phyloP scores from a whole-genome alignment of 1,140 invertebrate species.

The Drosophila repletoides region DNA sequence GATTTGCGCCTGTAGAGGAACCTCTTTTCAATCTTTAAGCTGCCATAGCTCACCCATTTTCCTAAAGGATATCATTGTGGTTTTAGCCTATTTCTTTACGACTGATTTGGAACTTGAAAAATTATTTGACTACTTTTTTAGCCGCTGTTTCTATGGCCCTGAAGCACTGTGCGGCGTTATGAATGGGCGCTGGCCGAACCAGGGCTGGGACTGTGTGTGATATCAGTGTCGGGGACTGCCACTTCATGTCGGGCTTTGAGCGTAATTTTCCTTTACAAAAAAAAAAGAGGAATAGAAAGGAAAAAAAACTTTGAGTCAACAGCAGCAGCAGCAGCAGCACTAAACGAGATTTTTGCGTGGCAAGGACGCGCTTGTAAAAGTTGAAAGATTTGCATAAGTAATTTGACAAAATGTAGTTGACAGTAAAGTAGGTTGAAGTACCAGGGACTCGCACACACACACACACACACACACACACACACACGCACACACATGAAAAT shows the following conservation, averaged over 20 bases:
- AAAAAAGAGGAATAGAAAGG: not conserved
- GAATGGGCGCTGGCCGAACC: slow-evolving; percentile 36
- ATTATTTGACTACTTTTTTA: too few species aligned
- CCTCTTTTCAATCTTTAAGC: too few species aligned
- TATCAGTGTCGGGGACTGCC: slow-evolving; percentile 58
- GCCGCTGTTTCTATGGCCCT: too few species aligned
- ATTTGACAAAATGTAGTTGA: slow-evolving; percentile 81
- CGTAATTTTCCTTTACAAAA: slow-evolving; percentile 59
- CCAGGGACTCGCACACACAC: slow-evolving; percentile 48
- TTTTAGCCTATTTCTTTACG: too few species aligned
- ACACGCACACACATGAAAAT: slow-evolving; percentile 28
- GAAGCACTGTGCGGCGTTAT: slow-evolving; percentile 32
- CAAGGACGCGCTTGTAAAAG: slow-evolving; percentile 77
- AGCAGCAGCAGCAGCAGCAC: slow-evolving; percentile 19
- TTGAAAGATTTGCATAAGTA: slow-evolving; percentile 81
- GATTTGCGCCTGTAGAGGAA: too few species aligned
- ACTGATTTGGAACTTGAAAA: too few species aligned
- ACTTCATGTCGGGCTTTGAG: slow-evolving; percentile 71
- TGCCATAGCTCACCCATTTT: too few species aligned
- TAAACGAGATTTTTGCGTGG: slow-evolving; percentile 74
- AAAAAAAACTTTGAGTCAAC: slow-evolving; percentile 13
- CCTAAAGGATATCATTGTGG: too few species aligned
- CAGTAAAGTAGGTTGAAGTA: slow-evolving; percentile 68
- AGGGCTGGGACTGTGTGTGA: slow-evolving; percentile 46
- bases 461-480: slow-evolving; percentile 22